Base-by-base conservation (phyloP, 2,797 vertebrate species). In the Helostoma temminkii region DNA sequence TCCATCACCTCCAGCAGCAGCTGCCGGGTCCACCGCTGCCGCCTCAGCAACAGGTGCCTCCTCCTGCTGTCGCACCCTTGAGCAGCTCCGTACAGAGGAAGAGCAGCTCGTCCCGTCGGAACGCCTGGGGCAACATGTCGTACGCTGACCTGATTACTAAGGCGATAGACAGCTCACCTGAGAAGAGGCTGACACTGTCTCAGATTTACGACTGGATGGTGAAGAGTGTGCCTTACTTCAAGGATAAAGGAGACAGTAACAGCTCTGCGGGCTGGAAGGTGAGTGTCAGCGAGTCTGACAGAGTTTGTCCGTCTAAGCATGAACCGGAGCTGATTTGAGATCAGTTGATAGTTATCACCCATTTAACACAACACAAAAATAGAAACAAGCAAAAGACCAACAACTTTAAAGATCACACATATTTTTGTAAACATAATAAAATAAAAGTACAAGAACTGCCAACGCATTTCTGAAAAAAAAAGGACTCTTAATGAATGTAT, bases 181-280 rank as follows among this genome's bases (percentile, higher is more conserved):
- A 99, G 91, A 97, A 97, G 94, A 93, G 98, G 28, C 95, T 99
- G 78, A 98, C 98, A 0, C 91, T 98, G 80, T 96, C 96, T 15
- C 98, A 98, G 94, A 98, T 99, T 74, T 99, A 99, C 91, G 97
- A 99, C 91, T 98, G 98, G 97, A 99, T 99, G 98, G 98, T 98
- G 70, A 96, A 97, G 92, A 97, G 94, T 30, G 96, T 98, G 14
- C 96, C 98, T 21, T 99, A 98, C 92, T 99, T 98, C 94, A 98
- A 98, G 86, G 98, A 99, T 82, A 99, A 98, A 88, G 97, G 97
- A 18, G 97, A 99, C 94, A 98, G 96, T 86, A 99, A 98, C 92
- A 99, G 97, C 83, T 98, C 97, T 0, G 97, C 97, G 1, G 97
- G 98, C 18, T 98, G 98, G 97, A 98, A 99, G 97, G 98, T 98